phyloP scores from a whole-genome alignment of 35 echinoderm and acorn worm genomes.

The Lytechinus pictus region DNA sequence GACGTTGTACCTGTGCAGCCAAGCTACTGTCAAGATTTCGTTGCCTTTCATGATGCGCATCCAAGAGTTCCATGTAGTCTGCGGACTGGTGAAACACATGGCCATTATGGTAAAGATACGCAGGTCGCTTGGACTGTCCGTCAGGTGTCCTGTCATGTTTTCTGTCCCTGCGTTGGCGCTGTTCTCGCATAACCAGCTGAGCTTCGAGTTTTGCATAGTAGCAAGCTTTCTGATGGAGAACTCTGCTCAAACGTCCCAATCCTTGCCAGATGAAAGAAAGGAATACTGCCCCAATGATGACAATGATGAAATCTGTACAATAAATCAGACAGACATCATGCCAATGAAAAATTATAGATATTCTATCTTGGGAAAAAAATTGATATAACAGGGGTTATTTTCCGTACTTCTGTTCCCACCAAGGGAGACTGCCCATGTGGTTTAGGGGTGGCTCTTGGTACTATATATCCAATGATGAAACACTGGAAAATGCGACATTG shows the following conservation, averaged over 20 bases:
- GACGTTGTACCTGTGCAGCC: constrained; percentile 10
- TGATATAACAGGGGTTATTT: no score
- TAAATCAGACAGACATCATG: neutral
- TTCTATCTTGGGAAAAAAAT: neutral
- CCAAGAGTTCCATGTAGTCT: constrained; percentile 41
- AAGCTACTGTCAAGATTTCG: neutral
- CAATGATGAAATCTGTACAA: constrained; percentile 25
- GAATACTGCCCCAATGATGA: neutral
- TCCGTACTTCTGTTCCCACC: no score
- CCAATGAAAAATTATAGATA: neutral
- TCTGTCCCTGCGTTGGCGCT: constrained; percentile 4
- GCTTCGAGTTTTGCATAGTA: constrained; percentile 27
- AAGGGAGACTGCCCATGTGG: no score
- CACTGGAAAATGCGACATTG: no score
- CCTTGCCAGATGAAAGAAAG: constrained; percentile 25
- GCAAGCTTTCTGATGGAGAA: neutral
- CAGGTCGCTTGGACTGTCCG: neutral
- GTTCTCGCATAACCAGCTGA: neutral
- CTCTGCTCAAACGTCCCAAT: neutral
- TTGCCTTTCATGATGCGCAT: constrained; percentile 20
- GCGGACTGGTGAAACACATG: constrained; percentile 34
- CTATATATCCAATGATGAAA: no score
- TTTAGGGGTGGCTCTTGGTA: no score
- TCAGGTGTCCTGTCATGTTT: neutral
- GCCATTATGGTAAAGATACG: constrained; percentile 43